Evolutionary conservation across 2,797 vertebrate genomes (phyloP), one percentile per base, ranked within the genome.

Genomic region (Babyrousa celebensis): DNA sequence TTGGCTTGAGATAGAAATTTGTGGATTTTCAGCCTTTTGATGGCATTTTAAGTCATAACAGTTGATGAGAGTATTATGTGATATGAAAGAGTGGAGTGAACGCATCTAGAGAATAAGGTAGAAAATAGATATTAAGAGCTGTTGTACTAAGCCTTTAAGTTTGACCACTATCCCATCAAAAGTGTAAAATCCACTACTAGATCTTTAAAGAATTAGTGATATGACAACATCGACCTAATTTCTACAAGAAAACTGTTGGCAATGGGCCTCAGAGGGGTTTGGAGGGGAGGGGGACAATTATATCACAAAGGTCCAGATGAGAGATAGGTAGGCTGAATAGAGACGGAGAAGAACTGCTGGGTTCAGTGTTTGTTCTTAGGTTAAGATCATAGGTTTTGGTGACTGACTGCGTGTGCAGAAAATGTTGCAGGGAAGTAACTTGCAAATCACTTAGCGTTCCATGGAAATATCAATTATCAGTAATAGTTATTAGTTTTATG

Each of bases 221-320:
- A 23, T 56, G 40, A 36, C 10, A 54, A 17, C 27, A 70, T 58
- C n/a, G 27, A 43, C 36, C 94, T 91, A 36, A 92, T 67, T 70
- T 86, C 48, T 52, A 21, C 91, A 74, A 54, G 72, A 78, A 96
- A 88, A 74, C n/a, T 20, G 36, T n/a, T 70, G 67, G 36, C n/a
- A 75, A 21, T 77, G 29, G 32, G 12, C 16, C 16, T 65, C 36
- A 89, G 29, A 67, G 12, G 16, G 43, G 11, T 14, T 15, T 40
- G 4, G 23, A 23, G 1, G 5, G 48, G 43, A 83, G 48, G 36
- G 10, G 58, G 5, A 68, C 29, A 74, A 84, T 48, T 62, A n/a
- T 65, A 32, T 60, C 52, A 20, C 25, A 43, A n/a, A 23, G 56
- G 23, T 85, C 43, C 7, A 58, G 54, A 75, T 54, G 11, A 80